Evolutionary conservation across 2,113 vertebrate genomes (phyloP).

Genomic region (Apteryx owenii): DNA sequence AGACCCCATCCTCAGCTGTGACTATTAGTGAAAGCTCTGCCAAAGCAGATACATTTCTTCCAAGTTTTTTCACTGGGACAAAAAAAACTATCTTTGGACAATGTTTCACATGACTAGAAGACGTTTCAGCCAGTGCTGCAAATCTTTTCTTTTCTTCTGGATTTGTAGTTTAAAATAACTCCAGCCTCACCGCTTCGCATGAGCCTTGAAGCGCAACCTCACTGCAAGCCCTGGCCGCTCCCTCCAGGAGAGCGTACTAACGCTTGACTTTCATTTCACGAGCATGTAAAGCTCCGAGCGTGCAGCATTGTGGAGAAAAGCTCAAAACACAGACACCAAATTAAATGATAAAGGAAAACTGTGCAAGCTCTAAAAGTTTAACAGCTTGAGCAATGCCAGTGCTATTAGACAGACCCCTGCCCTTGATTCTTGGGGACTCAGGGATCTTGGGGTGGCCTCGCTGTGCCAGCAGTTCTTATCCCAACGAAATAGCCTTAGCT

Average conservation of each 20-base stretch:
- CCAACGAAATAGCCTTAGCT: neutral
- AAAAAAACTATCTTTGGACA: neutral
- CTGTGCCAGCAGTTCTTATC: neutral
- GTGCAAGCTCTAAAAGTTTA: neutral
- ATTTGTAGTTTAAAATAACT: neutral
- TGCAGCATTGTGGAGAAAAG: neutral
- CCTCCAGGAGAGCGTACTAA: neutral
- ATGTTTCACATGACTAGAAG: neutral
- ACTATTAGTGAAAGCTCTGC: neutral
- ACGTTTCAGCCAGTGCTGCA: neutral
- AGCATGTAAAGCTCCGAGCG: neutral
- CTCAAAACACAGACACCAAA: neutral
- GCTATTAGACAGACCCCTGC: too few species aligned
- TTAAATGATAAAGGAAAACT: neutral
- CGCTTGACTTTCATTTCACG: neutral
- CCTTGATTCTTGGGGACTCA: neutral
- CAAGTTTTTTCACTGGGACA: neutral
- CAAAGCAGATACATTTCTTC: neutral
- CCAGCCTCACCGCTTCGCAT: neutral
- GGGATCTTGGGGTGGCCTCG: neutral
- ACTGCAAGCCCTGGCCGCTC: fast-evolving
- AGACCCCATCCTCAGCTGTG: neutral
- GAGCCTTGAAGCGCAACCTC: neutral
- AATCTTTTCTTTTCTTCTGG: neutral
- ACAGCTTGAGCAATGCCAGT: neutral